These are phyloP conservation scores for Megalops atlanticus DNA, from an alignment of 2,113 vertebrate species.

Conservation along the genomic window DNA sequence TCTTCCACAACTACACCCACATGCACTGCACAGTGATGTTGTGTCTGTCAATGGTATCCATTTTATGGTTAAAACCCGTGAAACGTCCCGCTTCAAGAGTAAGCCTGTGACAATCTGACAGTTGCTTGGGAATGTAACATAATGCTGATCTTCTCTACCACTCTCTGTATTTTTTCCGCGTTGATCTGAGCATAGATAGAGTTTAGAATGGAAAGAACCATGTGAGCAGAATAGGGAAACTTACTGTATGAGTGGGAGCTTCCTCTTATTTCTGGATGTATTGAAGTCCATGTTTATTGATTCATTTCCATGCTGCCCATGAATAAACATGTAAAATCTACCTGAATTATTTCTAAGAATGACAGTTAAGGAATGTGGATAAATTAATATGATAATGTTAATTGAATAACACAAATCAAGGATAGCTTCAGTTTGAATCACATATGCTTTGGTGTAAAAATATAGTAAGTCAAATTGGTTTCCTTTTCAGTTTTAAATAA, in stretches of 20 bases:
- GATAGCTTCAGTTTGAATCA: too few relatives aligned
- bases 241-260: too few relatives aligned
- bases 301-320: too few relatives aligned
- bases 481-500: slow-evolving; percentile 12
- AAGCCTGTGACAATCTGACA: background rate
- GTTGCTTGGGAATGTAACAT: background rate
- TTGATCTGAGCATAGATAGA: too few relatives aligned
- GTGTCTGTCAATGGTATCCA: background rate
- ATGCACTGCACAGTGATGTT: background rate
- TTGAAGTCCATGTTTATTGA: too few relatives aligned
- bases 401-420: too few relatives aligned
- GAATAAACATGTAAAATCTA: too few relatives aligned
- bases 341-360: too few relatives aligned
- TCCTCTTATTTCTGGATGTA: too few relatives aligned
- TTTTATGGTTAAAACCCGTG: background rate
- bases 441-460: background rate
- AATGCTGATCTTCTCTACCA: background rate
- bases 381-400: too few relatives aligned
- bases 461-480: background rate
- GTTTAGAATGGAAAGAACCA: background rate
- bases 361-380: too few relatives aligned
- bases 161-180: background rate
- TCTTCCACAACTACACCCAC: background rate
- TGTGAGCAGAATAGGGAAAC: background rate
- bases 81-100: background rate